Percentiles rank a stretch among this genome's conserved stretches.
Conservation (phyloP, 2,113 vertebrate species). For the Sphyrna mokarran region DNA sequence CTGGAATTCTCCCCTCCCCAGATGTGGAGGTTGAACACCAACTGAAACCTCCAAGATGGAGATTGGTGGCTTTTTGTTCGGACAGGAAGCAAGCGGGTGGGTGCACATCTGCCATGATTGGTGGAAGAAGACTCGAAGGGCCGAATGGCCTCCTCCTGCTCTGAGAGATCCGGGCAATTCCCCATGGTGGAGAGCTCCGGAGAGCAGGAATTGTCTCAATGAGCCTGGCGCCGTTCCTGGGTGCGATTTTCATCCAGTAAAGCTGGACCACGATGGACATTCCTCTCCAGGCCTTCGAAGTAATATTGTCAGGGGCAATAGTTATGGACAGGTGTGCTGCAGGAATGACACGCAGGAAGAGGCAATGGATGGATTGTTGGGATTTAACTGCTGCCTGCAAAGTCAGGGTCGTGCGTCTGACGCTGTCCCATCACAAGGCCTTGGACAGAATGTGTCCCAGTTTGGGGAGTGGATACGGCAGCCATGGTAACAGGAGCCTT, state of each 20-base stretch:
- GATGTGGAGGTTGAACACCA: too few species aligned
- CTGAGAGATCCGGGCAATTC: neutral
- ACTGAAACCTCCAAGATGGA: too few species aligned
- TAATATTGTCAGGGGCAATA: neutral
- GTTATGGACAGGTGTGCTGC: neutral
- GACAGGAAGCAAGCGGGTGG: too few species aligned
- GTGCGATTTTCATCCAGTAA: neutral
- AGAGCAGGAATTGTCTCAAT: neutral
- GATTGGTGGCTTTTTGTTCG: too few species aligned
- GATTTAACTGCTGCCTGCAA: neutral
- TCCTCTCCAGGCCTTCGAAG: neutral
- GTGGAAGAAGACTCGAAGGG: too few species aligned
- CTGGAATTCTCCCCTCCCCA: too few species aligned
- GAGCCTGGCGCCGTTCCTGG: neutral
- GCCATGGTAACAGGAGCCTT: neutral
- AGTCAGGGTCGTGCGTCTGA: neutral
- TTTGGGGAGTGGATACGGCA: neutral
- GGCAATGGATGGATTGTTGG: neutral
- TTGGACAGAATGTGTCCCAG: neutral
- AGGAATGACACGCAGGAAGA: neutral
- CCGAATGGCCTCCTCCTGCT: too few species aligned
- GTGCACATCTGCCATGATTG: neutral
- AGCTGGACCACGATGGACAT: neutral
- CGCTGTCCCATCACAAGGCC: neutral
- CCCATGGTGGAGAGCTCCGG: neutral